A percentile compares a stretch with the other conserved stretches of the same genome.
Evolutionary conservation across 2,113 vertebrate species (phyloP).

Genomic region (cat (Felis catus)): F.catus_Fca126_mat1.0 CM031417.1:12825001-12825500

Average conservation of each 20-base stretch:
- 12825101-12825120: not conserved
- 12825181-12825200: not conserved
- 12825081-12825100: not conserved
- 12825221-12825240: not conserved
- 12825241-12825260: not conserved
- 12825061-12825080: not conserved
- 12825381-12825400: slow-evolving; percentile 66
- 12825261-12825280: not conserved
- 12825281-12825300: not conserved
- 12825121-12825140: not conserved
- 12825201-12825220: not conserved
- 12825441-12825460: slow-evolving; percentile 67
- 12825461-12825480: not conserved
- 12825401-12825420: slow-evolving; percentile 73
- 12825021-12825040: not conserved
- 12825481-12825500: not conserved
- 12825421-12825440: slow-evolving; percentile 73
- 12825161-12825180: not conserved
- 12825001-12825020: not conserved
- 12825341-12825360: not conserved
- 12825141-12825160: not conserved
- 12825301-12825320: not conserved
- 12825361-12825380: not conserved
- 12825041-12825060: not conserved
- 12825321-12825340: not conserved